Percentiles rank a stretch among this genome's conserved stretches.
Conservation (phyloP, 2,797 vertebrate genomes). For the Tiaroga cobitis region DNA sequence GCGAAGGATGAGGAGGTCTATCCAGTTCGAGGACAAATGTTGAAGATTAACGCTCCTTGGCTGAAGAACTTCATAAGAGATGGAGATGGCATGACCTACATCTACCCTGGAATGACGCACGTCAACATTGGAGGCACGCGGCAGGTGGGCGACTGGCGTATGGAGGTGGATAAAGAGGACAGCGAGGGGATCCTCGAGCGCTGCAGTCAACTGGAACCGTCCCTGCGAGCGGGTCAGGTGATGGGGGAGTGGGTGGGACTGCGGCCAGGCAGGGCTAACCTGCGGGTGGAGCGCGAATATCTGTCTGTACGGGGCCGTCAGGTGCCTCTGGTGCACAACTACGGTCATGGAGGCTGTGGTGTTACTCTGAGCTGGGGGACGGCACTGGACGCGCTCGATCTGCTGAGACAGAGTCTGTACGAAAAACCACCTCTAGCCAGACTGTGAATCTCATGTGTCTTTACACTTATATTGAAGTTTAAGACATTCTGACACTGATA, state of each 20-base stretch:
- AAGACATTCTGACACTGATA: too few species aligned
- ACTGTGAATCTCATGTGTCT: conserved; percentile 65
- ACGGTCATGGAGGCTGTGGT: conserved; percentile 88
- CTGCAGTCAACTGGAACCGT: conserved; percentile 84
- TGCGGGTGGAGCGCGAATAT: conserved; percentile 82
- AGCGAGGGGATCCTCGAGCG: conserved; percentile 80
- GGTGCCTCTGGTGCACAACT: conserved; percentile 88
- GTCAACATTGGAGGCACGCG: conserved; percentile 87
- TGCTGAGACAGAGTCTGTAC: conserved; percentile 78
- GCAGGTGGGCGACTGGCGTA: conserved; percentile 81
- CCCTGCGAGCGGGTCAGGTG: conserved; percentile 72
- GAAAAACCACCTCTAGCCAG: conserved; percentile 66
- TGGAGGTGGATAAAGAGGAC: conserved; percentile 73
- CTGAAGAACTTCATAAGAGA: conserved; percentile 88
- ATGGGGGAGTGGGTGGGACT: conserved; percentile 83
- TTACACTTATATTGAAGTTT: neutral
- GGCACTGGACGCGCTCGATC: conserved; percentile 77
- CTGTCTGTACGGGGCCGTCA: conserved; percentile 63
- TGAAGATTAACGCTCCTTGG: conserved; percentile 89
- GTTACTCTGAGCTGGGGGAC: conserved; percentile 87
- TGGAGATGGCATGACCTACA: conserved; percentile 81
- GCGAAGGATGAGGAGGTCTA: conserved; percentile 75
- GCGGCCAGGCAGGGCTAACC: conserved; percentile 79
- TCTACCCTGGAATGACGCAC: conserved; percentile 84
- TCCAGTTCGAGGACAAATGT: conserved; percentile 88